Conservation (phyloP, 2,797 vertebrate genomes). For the Diplodus puntazzo region DNA sequence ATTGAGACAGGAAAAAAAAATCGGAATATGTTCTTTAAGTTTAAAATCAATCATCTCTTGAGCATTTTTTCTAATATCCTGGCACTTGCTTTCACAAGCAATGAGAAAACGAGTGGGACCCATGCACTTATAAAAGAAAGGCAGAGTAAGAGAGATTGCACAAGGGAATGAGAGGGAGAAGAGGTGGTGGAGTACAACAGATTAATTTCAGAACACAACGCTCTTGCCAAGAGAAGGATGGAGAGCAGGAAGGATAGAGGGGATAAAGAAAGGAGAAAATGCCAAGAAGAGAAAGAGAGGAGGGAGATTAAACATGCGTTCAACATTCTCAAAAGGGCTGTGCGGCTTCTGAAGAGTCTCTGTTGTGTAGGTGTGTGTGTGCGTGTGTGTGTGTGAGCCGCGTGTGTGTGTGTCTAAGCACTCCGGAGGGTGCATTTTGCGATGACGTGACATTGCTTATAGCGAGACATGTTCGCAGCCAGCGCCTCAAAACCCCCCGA, state of each 20-base stretch:
- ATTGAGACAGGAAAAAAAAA: not conserved
- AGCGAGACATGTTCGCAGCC: constrained; percentile 50
- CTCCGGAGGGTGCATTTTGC: constrained; percentile 45
- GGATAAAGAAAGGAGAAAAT: constrained; percentile 76
- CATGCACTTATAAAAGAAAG: constrained; percentile 45
- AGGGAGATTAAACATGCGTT: constrained; percentile 79
- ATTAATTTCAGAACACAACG: constrained; percentile 80
- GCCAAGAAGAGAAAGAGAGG: constrained; percentile 60
- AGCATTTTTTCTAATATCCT: constrained; percentile 30
- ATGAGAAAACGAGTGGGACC: constrained; percentile 32
- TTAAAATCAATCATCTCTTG: not conserved
- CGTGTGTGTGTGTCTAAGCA: constrained; percentile 6
- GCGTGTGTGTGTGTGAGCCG: constrained; percentile 30
- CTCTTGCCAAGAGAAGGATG: constrained; percentile 72
- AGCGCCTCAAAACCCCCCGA: constrained; percentile 37
- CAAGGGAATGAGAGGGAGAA: constrained; percentile 59
- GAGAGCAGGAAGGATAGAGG: constrained; percentile 79
- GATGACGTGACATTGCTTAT: constrained; percentile 64
- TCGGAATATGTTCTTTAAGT: not conserved
- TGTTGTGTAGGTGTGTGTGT: constrained; percentile 24
- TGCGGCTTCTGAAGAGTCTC: constrained; percentile 54
- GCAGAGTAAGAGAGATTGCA: constrained; percentile 44
- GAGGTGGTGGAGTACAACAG: constrained; percentile 77
- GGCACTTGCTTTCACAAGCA: constrained; percentile 24
- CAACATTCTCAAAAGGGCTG: constrained; percentile 63